Evolutionary conservation across 2,888 invertebrate genomes (phyloP), one percentile per base, ranked within the genome.

Genomic region (Harpagoxenus sublaevis): DNA sequence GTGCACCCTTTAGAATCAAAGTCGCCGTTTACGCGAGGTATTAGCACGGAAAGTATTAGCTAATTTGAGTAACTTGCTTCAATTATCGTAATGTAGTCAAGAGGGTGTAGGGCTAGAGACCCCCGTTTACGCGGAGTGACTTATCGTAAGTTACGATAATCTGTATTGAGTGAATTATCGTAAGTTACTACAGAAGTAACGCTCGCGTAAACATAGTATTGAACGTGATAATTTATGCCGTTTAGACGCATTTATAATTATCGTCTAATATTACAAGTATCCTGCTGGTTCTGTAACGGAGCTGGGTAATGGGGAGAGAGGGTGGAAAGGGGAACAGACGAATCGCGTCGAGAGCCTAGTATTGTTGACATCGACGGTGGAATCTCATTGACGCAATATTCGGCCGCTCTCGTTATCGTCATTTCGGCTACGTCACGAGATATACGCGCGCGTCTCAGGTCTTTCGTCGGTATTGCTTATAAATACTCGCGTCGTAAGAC

Each of bases 321-420:
- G 12, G 18, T 9, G 23, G 18, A 18, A 39, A 65, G 28, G 28
- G 12, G 4, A 31, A 39, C 12, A 31, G 42, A 10, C 6, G 4
- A 70, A 51, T 60, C 82, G 45, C 70, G 45, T 45, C 55, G 68
- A 82, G 77, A 75, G 79, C 63, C 79, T 62, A 81, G 73, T 68
- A 73, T 62, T 68, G 68, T 23, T n/a, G n/a, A 42, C 23, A 23
- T 15, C 81, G 77, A 73, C 74, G 82, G 31, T 55, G 83, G 63
- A 83, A 87, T 87, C 75, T 87, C 86, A 87, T 83, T 87, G 86
- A 86, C 83, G 86, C 74, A 83, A 53, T 42, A 45, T 5, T 9
- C 39, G 2, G 18, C 35, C 12, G 28, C 2, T 42, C 42, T 77
- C 68, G 55, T 55, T 78, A 55, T 68, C 53, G n/a, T 75, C 62